Evolutionary conservation across 1,140 invertebrate genomes (phyloP), one percentile per base, ranked within the genome.

Genomic region (Eupristina koningsbergeri): DNA sequence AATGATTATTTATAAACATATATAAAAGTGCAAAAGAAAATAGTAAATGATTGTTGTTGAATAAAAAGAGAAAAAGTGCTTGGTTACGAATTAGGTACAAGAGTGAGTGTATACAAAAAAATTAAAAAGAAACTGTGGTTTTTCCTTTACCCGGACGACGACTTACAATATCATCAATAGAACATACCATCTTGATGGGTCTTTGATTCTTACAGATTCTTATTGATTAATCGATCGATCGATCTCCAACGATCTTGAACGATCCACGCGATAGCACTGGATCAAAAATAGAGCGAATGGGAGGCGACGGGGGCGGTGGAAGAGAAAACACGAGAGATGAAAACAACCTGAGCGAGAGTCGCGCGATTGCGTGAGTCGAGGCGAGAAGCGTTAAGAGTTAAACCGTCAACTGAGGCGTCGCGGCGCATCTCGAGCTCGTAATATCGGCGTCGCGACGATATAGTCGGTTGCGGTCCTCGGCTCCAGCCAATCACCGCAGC

Each of bases 161-260:
- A 92, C 91, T 92, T 92, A 92, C 91, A 86, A 92, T 90, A 91
- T 91, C 89, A 91, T 85, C 89, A 88, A 91, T 91, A 88, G 90
- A 90, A 92, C 90, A 91, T 91, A 92, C 91, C 91, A 92, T 92
- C 87, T 87, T 87, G 90, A 80, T 86, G 86, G 84, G 86, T n/a
- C 79, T 75, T 31, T 7, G 75, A 81, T 84, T 83, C 36, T 67
- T 47, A 74, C 67, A 15, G 22, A 73, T 29, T 53, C 64, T 81
- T 63, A 79, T n/a, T 5, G 5, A 78, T 29, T 11, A 8, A 7
- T 17, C 45, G 75, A 47, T 77, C 50, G 31, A 5, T 0, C 22
- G 41, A 45, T 45, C 73, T 29, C 22, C n/a, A 34, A 15, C 39
- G 26, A 15, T 75, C 29, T 45, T 45, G 41, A 45, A 45, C 41